Base-by-base conservation (phyloP, 2,888 invertebrate species). In the Incurvaria masculella region DNA sequence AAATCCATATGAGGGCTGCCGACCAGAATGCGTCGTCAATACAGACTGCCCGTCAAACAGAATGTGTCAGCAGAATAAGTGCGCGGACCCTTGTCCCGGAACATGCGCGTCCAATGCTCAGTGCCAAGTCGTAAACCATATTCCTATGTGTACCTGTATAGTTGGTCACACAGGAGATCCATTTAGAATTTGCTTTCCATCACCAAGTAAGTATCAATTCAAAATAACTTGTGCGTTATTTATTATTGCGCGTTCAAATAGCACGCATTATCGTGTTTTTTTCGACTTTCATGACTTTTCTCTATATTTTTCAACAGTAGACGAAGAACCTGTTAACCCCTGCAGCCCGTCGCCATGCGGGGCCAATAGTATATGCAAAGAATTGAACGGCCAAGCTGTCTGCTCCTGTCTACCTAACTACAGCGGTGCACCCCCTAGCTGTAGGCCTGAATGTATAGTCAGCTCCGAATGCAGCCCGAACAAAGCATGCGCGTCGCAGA, bases 311-410 rank as follows among this genome's bases (percentile, higher is more conserved):
- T 47, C 49, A 78, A 79, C 65, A 52, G 55, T 61, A 47, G 66
- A 67, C 54, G 52, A 54, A 50, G 52, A 53, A 47, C 64, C 62
- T 54, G 53, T 58, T 48, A 61, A 86, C 59, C 90, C 90, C 2
- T 92, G 92, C 61, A 68, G 79, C 53, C 90, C 91, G 45, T 86
- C 88, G 2, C 91, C 91, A 0, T 94, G 93, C 62, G 93, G 93
- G 33, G 85, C 90, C 5, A 91, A 91, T 61, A 90, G 91, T 53
- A 80, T 86, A 57, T 93, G 93, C 61, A 84, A 85, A 57, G 87
- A 85, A 64, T 64, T 83, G 21, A 88, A 89, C 57, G 81, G 80
- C 21, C 86, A 87, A 71, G 85, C 85, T 1, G 81, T 87, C 18
- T 91, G 90, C 61, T 86, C 86, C 45, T 90, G 90, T 60, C 66